Conservation (phyloP, 2,888 invertebrate genomes). For the Drosophila pseudotalamancana region DNA sequence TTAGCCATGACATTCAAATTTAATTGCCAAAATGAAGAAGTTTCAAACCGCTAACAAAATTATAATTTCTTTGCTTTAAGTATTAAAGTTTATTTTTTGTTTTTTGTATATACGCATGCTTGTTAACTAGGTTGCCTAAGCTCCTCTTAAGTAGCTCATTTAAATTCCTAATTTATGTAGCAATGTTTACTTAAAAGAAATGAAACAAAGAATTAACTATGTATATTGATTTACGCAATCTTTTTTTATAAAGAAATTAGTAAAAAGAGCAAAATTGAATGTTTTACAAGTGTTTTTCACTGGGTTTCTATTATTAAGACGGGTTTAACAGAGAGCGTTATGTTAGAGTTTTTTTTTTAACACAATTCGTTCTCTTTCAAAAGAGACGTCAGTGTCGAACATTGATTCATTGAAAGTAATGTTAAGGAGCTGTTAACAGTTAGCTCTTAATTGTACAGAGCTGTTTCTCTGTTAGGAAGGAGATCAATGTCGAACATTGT, state of each 20-base stretch:
- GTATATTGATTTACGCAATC: conserved; percentile 50
- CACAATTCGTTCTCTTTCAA: no score
- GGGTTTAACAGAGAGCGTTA: neutral
- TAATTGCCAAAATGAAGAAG: conserved; percentile 36
- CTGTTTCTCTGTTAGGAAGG: no score
- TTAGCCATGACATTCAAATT: conserved; percentile 68
- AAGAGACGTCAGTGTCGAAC: no score
- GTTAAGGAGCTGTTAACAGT: no score
- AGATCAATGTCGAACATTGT: no score
- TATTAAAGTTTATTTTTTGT: conserved; percentile 58
- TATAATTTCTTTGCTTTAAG: conserved; percentile 61
- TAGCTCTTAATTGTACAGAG: no score
- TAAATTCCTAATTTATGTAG: conserved; percentile 55
- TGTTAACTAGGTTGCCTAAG: conserved; percentile 49
- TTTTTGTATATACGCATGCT: conserved; percentile 59
- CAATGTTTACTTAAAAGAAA: conserved; percentile 68
- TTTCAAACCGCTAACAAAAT: conserved; percentile 14
- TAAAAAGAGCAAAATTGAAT: conserved; percentile 46
- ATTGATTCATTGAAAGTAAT: no score
- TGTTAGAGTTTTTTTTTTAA: no score
- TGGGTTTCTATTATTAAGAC: neutral
- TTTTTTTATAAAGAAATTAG: conserved; percentile 40
- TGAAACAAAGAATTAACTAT: conserved; percentile 27
- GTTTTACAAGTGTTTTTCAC: conserved; percentile 2
- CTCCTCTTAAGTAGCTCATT: conserved; percentile 62